Conservation (phyloP, 2,888 invertebrate species). For the Sphaerophoria taeniata region DNA sequence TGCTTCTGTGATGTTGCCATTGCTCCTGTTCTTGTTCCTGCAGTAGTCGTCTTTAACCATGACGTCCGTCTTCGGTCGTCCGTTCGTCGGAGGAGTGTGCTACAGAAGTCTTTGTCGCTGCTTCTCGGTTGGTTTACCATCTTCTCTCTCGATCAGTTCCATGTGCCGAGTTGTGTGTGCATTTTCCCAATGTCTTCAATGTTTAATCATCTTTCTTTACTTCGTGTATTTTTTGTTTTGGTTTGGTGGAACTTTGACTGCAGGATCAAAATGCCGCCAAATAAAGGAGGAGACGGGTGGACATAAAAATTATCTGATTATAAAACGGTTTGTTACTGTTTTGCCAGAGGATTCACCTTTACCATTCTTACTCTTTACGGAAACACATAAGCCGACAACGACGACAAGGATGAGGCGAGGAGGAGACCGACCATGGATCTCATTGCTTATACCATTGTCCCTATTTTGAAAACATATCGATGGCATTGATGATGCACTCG, state of each 20-base stretch:
- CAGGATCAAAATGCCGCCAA: constrained; percentile 72
- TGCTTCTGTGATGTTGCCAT: constrained; percentile 76
- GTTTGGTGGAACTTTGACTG: constrained; percentile 47
- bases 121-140: constrained; percentile 11
- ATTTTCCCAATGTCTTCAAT: constrained; percentile 66
- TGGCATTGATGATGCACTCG: constrained; percentile 60
- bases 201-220: constrained; percentile 55
- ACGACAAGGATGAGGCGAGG: not conserved
- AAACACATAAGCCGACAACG: not conserved
- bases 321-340: constrained; percentile 74
- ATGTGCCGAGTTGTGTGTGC: constrained; percentile 56
- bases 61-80: not conserved
- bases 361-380: constrained; percentile 16
- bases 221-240: not conserved
- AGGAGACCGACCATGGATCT: not conserved
- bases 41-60: not conserved
- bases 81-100: constrained; percentile 4
- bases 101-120: constrained; percentile 8
- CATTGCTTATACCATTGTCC: constrained; percentile 43
- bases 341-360: constrained; percentile 57
- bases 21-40: constrained; percentile 72
- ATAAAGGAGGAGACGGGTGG: constrained; percentile 62
- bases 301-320: constrained; percentile 73
- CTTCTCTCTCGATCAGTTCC: constrained; percentile 63
- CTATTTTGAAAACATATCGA: constrained; percentile 58